Evolutionary conservation across 2,797 vertebrate genomes (phyloP).

Genomic region (Atherinosoma microstoma): DNA sequence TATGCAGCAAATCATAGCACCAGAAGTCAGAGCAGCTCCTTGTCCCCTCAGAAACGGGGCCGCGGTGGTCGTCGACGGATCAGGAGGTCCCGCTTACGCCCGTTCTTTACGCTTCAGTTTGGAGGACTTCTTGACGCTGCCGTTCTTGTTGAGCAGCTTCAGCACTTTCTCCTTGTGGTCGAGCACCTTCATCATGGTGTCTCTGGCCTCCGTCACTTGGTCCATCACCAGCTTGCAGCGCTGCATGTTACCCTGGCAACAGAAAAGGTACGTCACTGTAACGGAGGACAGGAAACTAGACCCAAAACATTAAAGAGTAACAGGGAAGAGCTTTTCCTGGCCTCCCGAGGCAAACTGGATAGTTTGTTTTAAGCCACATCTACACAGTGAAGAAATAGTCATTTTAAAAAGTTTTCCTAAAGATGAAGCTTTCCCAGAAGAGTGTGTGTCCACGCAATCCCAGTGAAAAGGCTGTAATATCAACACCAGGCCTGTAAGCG

Average conservation of each 20-base stretch:
- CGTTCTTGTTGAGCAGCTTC: conserved; percentile 98
- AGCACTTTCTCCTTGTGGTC: conserved; percentile 98
- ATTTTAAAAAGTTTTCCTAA: no score
- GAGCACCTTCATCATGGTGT: conserved; percentile 99
- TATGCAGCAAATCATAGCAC: conserved; percentile 80
- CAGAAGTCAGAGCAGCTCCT: conserved; percentile 68
- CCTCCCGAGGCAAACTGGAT: no score
- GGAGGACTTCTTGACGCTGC: conserved; percentile 93
- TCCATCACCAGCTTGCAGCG: conserved; percentile 99
- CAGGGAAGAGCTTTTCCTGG: no score
- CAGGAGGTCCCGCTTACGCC: conserved; percentile 72
- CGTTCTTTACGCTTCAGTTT: conserved; percentile 98
- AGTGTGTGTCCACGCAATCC: no score
- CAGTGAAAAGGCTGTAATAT: no score
- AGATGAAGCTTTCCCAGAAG: no score
- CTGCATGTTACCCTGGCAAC: conserved; percentile 96
- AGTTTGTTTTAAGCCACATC: no score
- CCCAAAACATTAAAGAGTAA: no score
- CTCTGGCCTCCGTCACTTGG: conserved; percentile 97
- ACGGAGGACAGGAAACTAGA: not conserved
- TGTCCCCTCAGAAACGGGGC: conserved; percentile 22
- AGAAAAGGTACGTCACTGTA: not conserved
- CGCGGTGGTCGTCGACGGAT: conserved; percentile 3
- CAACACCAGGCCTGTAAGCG: no score
- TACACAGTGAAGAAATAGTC: no score